These are phyloP conservation scores for Gobiocypris rarus DNA, from an alignment of 2,113 vertebrate species.

Conservation along the genomic window DNA sequence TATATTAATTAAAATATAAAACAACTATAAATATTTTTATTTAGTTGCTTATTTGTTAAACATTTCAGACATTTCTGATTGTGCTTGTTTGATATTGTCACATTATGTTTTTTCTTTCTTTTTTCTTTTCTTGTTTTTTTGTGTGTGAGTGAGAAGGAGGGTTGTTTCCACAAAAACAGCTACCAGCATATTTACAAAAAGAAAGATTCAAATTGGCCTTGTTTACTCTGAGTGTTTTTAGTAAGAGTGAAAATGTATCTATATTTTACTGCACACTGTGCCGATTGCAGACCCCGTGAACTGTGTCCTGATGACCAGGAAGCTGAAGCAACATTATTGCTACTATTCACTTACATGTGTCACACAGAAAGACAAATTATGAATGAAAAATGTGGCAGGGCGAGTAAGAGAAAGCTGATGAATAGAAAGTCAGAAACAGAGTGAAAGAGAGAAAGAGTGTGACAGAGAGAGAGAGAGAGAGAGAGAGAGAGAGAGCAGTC, in stretches of 20 bases:
- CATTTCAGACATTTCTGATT: background rate
- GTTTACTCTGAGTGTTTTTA: background rate
- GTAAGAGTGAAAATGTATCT: conserved; percentile 3
- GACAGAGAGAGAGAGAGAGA: conserved; percentile 12
- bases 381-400: conserved; percentile 29
- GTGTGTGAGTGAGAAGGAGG: background rate
- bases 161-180: background rate
- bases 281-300: background rate
- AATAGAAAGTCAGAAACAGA: conserved; percentile 36
- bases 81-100: background rate
- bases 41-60: background rate
- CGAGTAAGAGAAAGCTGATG: conserved; percentile 20
- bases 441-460: conserved; percentile 7
- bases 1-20: background rate
- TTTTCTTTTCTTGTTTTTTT: too few species aligned
- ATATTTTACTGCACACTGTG: background rate
- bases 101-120: background rate
- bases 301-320: background rate
- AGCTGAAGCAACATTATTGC: conserved; percentile 6
- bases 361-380: conserved; percentile 34
- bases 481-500: conserved; percentile 38
- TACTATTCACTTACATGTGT: conserved; percentile 32
- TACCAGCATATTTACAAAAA: background rate
- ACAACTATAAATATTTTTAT: background rate
- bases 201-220: background rate